A percentile compares a stretch with the other conserved stretches of the same genome.
Conservation (phyloP, 2,113 vertebrate species). For the Danionella cerebrum region DNA sequence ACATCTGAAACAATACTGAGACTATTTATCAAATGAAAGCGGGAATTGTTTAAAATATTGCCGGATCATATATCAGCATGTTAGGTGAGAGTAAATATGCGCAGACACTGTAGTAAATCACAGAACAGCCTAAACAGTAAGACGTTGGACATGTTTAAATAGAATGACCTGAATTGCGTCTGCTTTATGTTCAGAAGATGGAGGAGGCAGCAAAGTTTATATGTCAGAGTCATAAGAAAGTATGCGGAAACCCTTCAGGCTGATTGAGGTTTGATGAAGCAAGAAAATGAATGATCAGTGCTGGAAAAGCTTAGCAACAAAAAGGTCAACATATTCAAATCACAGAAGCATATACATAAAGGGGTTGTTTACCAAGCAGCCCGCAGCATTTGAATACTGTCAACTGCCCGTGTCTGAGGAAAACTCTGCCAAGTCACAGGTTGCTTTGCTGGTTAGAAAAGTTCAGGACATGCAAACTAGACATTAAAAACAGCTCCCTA, state of each 20-base stretch:
- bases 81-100: neutral
- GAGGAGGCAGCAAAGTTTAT: neutral
- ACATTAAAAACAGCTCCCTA: neutral
- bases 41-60: constrained; percentile 5
- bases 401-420: constrained; percentile 18
- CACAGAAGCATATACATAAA: neutral
- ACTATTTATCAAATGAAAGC: neutral
- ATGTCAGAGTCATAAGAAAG: neutral
- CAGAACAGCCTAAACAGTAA: neutral
- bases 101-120: neutral
- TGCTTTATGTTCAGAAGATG: constrained; percentile 12
- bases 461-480: neutral
- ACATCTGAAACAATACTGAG: neutral
- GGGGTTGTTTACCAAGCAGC: neutral
- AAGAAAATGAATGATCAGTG: neutral
- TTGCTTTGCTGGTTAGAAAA: neutral
- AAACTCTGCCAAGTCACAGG: neutral
- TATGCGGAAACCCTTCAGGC: neutral
- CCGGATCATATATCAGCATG: neutral
- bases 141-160: neutral
- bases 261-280: neutral
- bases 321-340: neutral
- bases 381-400: constrained; percentile 29
- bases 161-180: neutral
- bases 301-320: neutral